Conservation (phyloP, 2,888 invertebrate genomes). For the Apamea anceps region DNA sequence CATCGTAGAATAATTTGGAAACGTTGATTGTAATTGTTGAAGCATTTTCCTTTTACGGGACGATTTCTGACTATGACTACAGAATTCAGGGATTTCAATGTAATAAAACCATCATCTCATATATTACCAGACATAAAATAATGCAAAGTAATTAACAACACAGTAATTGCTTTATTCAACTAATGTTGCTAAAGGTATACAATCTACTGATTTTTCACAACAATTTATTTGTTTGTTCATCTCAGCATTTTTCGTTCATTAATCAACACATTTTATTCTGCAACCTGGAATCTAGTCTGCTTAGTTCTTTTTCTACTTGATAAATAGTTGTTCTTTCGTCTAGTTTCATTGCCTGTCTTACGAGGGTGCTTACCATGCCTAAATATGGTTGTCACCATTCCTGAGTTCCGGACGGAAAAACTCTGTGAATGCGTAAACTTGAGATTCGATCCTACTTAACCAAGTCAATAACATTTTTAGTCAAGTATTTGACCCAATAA, state of each 20-base stretch:
- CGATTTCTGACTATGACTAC: constrained; percentile 4
- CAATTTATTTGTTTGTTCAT: constrained; percentile 41
- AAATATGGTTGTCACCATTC: constrained; percentile 24
- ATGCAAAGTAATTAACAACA: constrained; percentile 39
- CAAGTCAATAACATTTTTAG: background rate
- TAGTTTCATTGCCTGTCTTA: constrained; percentile 4
- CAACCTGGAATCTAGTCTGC: constrained; percentile 9
- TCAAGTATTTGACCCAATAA: background rate
- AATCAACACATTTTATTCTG: constrained; percentile 17
- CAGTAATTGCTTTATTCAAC: constrained; percentile 34
- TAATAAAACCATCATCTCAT: constrained; percentile 5
- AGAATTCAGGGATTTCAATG: constrained; percentile 37
- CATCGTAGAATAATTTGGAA: constrained; percentile 13
- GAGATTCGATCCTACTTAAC: background rate
- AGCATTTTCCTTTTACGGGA: constrained; percentile 15
- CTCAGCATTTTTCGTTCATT: constrained; percentile 20
- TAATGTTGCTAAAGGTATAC: constrained; percentile 30
- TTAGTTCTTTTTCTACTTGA: constrained; percentile 13
- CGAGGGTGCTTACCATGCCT: background rate
- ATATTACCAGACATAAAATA: constrained; percentile 20
- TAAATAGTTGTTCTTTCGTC: constrained; percentile 20
- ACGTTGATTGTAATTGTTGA: background rate
- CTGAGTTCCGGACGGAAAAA: background rate
- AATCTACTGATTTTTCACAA: constrained; percentile 38
- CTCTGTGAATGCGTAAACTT: background rate